phyloP scores from a whole-genome alignment of 2,797 vertebrate species.

The Typhlichthys subterraneus region DNA sequence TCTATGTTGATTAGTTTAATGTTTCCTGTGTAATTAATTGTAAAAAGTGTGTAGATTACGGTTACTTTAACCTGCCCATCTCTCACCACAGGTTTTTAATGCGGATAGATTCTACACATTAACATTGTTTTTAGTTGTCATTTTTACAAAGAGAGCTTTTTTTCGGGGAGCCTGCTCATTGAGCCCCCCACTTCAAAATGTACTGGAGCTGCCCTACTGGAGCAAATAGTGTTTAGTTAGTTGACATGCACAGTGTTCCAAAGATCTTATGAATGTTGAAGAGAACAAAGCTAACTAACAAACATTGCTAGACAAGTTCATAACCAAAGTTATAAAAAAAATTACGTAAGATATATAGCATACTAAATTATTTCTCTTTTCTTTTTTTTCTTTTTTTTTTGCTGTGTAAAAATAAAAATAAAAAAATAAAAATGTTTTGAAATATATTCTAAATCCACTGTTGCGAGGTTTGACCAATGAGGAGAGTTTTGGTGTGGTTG shows the following conservation, averaged over 20 bases:
- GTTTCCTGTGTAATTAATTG: slow-evolving; percentile 86
- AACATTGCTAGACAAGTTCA: slow-evolving; percentile 80
- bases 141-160: slow-evolving; percentile 72
- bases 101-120: slow-evolving; percentile 72
- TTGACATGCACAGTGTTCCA: slow-evolving; percentile 77
- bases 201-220: slow-evolving; percentile 74
- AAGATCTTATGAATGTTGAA: slow-evolving; percentile 81
- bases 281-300: slow-evolving; percentile 79
- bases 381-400: slow-evolving; percentile 59
- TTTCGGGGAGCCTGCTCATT: slow-evolving; percentile 59
- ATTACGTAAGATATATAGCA: slow-evolving; percentile 81
- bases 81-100: slow-evolving; percentile 83
- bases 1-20: slow-evolving; percentile 87
- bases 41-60: slow-evolving; percentile 86
- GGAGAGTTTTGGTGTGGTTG: slow-evolving; percentile 57
- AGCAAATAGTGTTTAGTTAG: slow-evolving; percentile 72
- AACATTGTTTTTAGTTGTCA: slow-evolving; percentile 65
- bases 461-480: slow-evolving; percentile 73
- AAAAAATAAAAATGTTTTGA: slow-evolving; percentile 65
- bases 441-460: slow-evolving; percentile 75
- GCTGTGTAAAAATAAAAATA: slow-evolving; percentile 64
- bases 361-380: slow-evolving; percentile 81
- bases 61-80: slow-evolving; percentile 82
- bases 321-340: slow-evolving; percentile 80
- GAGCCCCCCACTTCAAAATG: slow-evolving; percentile 68